Percentiles rank a stretch among this genome's conserved stretches.
phyloP scores from a whole-genome alignment of 2,113 vertebrate species.

The Crotalus tigris region DNA sequence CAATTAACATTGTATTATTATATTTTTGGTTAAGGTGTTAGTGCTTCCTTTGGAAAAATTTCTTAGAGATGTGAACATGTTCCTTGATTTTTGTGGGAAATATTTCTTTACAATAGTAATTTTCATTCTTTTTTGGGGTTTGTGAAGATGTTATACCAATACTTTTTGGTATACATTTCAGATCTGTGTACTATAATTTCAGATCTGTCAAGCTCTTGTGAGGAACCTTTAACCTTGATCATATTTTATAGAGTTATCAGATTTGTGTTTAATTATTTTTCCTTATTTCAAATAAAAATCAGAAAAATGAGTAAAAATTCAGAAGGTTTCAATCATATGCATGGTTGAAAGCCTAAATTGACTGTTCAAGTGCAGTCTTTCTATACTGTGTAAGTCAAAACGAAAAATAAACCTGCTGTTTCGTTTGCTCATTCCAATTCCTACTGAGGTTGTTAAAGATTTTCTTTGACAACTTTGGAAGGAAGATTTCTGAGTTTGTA shows the following conservation, averaged over 20 bases:
- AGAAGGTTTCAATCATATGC: not conserved
- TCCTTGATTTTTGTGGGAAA: not conserved
- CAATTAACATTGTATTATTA: not conserved
- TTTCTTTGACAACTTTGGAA: not conserved
- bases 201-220: not conserved
- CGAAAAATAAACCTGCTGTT: constrained; percentile 9
- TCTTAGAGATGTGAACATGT: not conserved
- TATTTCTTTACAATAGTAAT: not conserved
- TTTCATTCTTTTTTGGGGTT: not conserved
- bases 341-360: not conserved
- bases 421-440: constrained; percentile 2
- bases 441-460: constrained; percentile 1
- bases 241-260: not conserved
- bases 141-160: not conserved
- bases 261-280: not conserved
- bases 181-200: not conserved
- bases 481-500: constrained; percentile 8
- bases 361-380: constrained; percentile 18
- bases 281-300: not conserved
- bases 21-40: not conserved
- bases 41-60: not conserved
- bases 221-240: not conserved
- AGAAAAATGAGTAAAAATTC: not conserved
- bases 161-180: not conserved
- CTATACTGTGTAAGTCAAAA: constrained; percentile 13